Conservation (phyloP, 2,113 vertebrate genomes). For the Neodontobutis hainanensis region DNA sequence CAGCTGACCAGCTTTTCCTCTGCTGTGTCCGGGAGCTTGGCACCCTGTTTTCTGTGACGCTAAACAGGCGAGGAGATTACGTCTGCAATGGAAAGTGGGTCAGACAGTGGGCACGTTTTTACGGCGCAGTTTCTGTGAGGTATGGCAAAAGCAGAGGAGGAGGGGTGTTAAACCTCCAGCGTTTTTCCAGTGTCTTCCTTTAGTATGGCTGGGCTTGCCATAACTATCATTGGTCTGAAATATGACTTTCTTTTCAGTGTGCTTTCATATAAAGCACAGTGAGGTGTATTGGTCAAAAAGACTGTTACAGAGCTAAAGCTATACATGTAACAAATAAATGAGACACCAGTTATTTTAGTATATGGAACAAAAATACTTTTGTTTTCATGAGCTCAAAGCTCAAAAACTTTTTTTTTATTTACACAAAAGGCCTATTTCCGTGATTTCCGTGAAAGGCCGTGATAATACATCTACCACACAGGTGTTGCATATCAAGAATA, state of each 20-base stretch:
- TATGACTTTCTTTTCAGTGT: not conserved
- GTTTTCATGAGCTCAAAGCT: too few species aligned
- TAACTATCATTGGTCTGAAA: not conserved
- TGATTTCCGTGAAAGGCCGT: too few species aligned
- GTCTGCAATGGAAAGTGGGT: slow-evolving; percentile 78
- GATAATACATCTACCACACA: too few species aligned
- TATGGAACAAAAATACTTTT: too few species aligned
- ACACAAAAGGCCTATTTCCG: too few species aligned
- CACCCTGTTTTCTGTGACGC: slow-evolving; percentile 30
- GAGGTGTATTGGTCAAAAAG: too few species aligned
- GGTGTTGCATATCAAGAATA: too few species aligned
- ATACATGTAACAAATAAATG: too few species aligned
- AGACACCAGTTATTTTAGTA: too few species aligned
- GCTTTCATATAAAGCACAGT: too few species aligned
- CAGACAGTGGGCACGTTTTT: slow-evolving; percentile 74
- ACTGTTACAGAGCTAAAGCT: too few species aligned
- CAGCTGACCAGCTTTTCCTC: slow-evolving; percentile 42
- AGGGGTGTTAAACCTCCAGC: slow-evolving; percentile 37
- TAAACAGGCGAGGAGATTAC: slow-evolving; percentile 68
- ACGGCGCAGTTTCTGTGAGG: slow-evolving; percentile 61
- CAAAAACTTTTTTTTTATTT: too few species aligned
- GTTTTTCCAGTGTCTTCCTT: slow-evolving; percentile 54
- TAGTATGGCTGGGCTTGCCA: slow-evolving; percentile 3
- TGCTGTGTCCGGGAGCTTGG: slow-evolving; percentile 46
- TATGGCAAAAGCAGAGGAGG: slow-evolving; percentile 34